Conservation (phyloP, 2,113 vertebrate genomes). For the Podarcis raffonei region DNA sequence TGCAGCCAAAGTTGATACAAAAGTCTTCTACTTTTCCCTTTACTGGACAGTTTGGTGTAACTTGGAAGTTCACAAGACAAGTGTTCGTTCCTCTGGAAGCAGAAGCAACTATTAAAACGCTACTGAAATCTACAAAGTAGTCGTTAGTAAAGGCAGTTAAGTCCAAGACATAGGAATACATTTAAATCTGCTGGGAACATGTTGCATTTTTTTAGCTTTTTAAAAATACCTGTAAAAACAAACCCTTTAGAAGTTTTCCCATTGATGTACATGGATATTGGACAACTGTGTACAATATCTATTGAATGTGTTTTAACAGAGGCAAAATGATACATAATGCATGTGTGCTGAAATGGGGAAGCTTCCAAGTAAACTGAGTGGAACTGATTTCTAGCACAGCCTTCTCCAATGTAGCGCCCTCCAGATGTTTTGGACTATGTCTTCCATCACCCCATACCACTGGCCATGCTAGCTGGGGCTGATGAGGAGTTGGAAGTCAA, state of each 20-base stretch:
- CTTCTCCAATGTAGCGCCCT: no score
- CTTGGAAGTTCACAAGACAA: neutral
- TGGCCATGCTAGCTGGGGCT: no score
- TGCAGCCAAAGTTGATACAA: neutral
- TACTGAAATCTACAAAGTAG: neutral
- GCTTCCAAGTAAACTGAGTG: neutral
- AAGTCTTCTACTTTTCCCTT: neutral
- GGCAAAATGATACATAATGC: neutral
- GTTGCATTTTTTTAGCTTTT: neutral
- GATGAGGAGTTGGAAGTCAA: no score
- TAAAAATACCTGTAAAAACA: neutral
- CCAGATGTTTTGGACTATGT: no score
- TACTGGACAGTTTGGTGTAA: neutral
- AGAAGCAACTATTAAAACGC: neutral
- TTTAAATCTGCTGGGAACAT: slow-evolving; percentile 1
- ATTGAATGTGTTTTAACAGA: neutral
- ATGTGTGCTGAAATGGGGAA: no score
- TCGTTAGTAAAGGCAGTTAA: neutral
- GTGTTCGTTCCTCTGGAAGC: neutral
- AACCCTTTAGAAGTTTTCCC: neutral
- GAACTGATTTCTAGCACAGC: neutral
- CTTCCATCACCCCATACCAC: no score
- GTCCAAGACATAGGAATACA: neutral
- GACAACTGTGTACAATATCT: neutral
- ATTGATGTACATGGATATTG: rapidly evolving